Conservation (phyloP, 2,113 vertebrate genomes). For the Phaethornis superciliosus region DNA sequence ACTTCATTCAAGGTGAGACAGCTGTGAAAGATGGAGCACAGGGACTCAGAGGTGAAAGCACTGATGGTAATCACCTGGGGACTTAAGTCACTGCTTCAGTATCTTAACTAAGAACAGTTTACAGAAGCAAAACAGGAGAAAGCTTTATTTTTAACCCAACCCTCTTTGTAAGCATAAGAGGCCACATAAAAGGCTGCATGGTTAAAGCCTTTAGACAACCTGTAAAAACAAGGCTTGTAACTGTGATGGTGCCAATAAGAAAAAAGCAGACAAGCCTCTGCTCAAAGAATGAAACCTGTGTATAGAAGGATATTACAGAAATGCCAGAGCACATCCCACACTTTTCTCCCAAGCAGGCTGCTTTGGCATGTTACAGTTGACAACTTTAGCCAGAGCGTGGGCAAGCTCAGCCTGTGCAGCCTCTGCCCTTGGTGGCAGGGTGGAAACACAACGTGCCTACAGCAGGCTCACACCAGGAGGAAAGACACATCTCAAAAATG, state of each 20-base stretch:
- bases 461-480: not conserved
- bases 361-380: not conserved
- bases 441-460: rapidly evolving
- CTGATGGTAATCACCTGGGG: not conserved
- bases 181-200: not conserved
- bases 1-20: not conserved
- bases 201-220: not conserved
- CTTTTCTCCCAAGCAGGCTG: not conserved
- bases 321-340: not conserved
- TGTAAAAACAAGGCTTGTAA: not conserved
- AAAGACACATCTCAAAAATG: not conserved
- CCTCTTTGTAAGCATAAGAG: not conserved
- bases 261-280: not conserved
- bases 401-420: not conserved
- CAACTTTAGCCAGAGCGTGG: not conserved
- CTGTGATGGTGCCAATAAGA: not conserved
- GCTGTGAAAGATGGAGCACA: not conserved
- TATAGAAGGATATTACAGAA: not conserved
- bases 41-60: not conserved
- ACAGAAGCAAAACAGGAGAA: not conserved
- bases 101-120: not conserved
- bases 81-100: not conserved
- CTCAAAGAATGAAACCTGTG: not conserved
- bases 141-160: not conserved
- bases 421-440: not conserved